Base-by-base conservation (phyloP, 2,113 vertebrate genomes). In the Tenrec ecaudatus region DNA sequence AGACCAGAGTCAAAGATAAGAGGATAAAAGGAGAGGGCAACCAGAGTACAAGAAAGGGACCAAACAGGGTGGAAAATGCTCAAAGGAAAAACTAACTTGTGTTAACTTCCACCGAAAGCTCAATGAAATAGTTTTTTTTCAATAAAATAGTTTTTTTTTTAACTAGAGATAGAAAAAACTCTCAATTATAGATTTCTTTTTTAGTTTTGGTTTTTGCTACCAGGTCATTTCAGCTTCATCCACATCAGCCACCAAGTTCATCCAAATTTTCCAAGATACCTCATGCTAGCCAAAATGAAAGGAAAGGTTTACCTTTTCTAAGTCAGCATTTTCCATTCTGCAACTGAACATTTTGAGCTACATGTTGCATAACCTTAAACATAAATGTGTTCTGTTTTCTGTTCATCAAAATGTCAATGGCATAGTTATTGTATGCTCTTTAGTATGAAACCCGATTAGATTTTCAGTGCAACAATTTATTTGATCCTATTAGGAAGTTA, bases 401-500 rank as follows among this genome's bases (percentile, higher is more conserved):
- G 47, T 89, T 89, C 33, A 83, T 40, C 43, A 31, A 33, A 95
- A 90, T 86, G 33, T 17, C 69, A 96, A 82, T 73, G 85, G 66
- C 22, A 86, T 20, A 11, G 31, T 69, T 85, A 53, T 25, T 68
- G 89, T 90, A 78, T 93, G 76, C 87, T 84, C 60, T 88, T 86
- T 86, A 82, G 82, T 94, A 92, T 93, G 76, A 84, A 92, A 82
- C 95, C 71, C 90, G 78, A 94, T 87, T 60, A 86, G 64, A 88
- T 3, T 77, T 86, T 8, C 23, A 83, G 38, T 89, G 36, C 93
- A 92, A 96, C 58, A 80, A 95, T 94, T 85, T 81, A 94, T 93
- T 86, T 95, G 71, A 92, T 96, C 71, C 43, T 90, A 11, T 60
- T 93, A 96, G 86, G n/a, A 95, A 94, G 64, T 6, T 88, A n/a